Evolutionary conservation across 2,113 vertebrate genomes (phyloP), one percentile per base, ranked within the genome.

Genomic region (Argyrosomus japonicus): DNA sequence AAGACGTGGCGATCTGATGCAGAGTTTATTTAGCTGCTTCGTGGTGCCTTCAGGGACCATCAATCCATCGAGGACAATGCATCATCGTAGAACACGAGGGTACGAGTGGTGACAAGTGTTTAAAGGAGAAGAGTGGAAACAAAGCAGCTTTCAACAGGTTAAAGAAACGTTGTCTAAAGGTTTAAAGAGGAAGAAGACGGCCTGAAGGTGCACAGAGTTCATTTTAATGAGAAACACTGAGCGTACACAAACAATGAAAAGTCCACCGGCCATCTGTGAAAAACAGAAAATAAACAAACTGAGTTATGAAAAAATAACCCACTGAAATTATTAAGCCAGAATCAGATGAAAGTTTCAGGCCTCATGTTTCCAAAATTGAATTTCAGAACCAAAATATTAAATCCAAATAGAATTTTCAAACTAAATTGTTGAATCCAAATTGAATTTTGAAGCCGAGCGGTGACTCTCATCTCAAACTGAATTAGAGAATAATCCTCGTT

Each of bases 1-100:
- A 73, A 3, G 36, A 82, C 2, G 53, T 13, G 36, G 48, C 2
- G 54, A 75, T 78, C 63, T 21, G 56, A 71, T 21, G 19, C 21
- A 10, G 36, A 51, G 56, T 78, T 77, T 57, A 63, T 75, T 57
- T n/a, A 75, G 15, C 47, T 43, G 29, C 63, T 3, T 63, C 32
- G 8, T 23, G 81, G 47, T 82, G 72, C 81, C 79, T 85, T 88
- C 76, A 77, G 81, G 84, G 25, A 67, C 57, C 60, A 5, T 65
- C 77, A 5, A 2, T 50, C 61, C 61, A 47, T 56, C 61, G 9
- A n/a, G 17, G 21, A 40, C 29, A 14, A 3, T 2, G 15, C 54
- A 18, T 47, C 40, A 18, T n/a, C 25, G 4, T 11, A 7, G 7
- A 36, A 36, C 32, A 8, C 5, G 1, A 25, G 12, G 25, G n/a